Base-by-base conservation (phyloP, 2,797 vertebrate genomes). In the Anguilla obscura region DNA sequence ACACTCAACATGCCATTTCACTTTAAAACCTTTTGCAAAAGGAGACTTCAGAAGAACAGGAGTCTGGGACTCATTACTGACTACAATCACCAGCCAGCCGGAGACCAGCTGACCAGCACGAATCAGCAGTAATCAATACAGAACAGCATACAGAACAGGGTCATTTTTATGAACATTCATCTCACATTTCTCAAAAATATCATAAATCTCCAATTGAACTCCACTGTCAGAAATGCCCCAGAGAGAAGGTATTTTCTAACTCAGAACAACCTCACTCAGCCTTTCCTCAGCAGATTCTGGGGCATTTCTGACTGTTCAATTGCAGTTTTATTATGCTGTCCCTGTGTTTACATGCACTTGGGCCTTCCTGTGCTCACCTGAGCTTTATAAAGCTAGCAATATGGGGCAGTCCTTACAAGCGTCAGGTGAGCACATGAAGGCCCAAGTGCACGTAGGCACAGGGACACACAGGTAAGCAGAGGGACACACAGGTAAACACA, bases 181-280 rank as follows among this genome's bases (percentile, higher is more conserved):
- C 36, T 94, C 60, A 6, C 74, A 63, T 86, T 24, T 79, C 74
- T 85, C 74, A 94, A 91, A 90, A 93, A 40, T 79, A 45, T 33
- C 90, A 89, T 85, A 58, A 90, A 36, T 76, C n/a, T 27, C 2
- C 63, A 69, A n/a, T 86, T 86, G 27, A 71, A 66, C 40, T 36
- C 58, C 14, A 16, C 33, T 33, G 89, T 85, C 56, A 85, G 50
- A 90, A 88, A 87, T 86, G 88, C 71, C 63, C 88, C 90, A 56
- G 54, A 56, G 9, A 56, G 9, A 56, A 56, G 1, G 54, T 56
- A 60, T 60, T 2, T 21, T 18, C n/a, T 24, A 24, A 4, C 63
- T 66, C 63, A 66, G 5, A 5, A 56, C 54, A 56, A 56, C 40
- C 40, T 45, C 40, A 4, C 40, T 45, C 40, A 45, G 40, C 40